Evolutionary conservation across 2,888 invertebrate genomes (phyloP), one percentile per base, ranked within the genome.

Genomic region (Megastigmus dorsalis): DNA sequence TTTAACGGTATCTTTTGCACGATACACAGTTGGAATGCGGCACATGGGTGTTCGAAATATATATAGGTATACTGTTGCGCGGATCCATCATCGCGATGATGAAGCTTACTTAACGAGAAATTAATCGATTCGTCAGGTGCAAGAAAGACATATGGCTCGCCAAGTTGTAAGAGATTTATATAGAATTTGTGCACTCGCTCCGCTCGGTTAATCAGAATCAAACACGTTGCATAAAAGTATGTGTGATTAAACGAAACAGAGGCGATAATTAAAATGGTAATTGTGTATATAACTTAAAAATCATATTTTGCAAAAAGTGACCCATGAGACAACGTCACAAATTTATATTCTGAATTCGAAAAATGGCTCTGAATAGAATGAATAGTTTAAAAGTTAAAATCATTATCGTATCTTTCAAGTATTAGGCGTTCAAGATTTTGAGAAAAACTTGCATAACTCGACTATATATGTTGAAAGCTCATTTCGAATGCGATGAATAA

Each of bases 101-200:
- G 13, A 28, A n/a, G 3, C 3, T 52, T 52, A 28, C 28, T 52
- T 28, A 28, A 52, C 28, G 26, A 1, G n/a, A 52, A 52, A 52
- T 52, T 52, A 28, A 52, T 52, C 23, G 52, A 52, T 26, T 52
- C 52, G 28, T 52, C 52, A 52, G 26, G 52, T 28, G 52, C 15
- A n/a, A 26, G 48, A 48, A 48, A 23, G 48, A 48, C 7, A 48
- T 48, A 48, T 13, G 48, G 10, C 6, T 28, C 15, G 18, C 18
- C 6, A 18, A 45, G 20, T 7, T 9, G 6, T 18, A 2, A 4
- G 18, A 45, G 45, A 45, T 45, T 45, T 45, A 45, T 18, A n/a
- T n/a, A n/a, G n/a, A 18, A 3, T 18, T 15, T 28, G 1, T 52
- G 26, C 26, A 50, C 3, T 6, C 26, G 13, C 7, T 0, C 43